These are phyloP conservation scores for Elaphurus davidianus DNA, from an alignment of 2,113 vertebrate genomes.

Conservation along the genomic window DNA sequence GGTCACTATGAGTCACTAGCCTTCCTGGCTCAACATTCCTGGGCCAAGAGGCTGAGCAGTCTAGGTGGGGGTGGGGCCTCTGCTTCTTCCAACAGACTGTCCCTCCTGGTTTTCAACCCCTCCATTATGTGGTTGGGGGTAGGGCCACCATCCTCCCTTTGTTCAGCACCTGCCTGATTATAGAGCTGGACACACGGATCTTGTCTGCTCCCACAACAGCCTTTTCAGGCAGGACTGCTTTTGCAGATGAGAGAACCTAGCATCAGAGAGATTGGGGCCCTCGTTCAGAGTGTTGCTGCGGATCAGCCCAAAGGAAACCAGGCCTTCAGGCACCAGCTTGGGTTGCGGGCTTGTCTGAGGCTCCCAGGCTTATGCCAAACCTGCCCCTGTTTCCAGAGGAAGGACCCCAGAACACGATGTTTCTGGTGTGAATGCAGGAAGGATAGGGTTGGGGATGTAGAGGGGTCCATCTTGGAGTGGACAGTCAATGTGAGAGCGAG, in stretches of 20 bases:
- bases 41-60: neutral
- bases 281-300: neutral
- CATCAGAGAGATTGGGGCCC: neutral
- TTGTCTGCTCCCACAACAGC: neutral
- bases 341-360: neutral
- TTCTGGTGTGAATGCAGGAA: neutral
- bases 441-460: neutral
- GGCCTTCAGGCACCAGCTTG: neutral
- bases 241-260: neutral
- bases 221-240: neutral
- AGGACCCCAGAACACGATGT: rapidly evolving
- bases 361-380: neutral
- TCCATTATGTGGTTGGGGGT: neutral
- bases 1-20: slow-evolving; percentile 45
- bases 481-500: neutral
- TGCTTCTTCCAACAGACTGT: neutral
- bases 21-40: neutral
- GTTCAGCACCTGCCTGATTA: neutral
- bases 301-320: neutral
- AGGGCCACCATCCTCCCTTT: neutral
- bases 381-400: neutral
- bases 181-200: neutral
- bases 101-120: neutral
- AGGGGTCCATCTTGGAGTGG: neutral
- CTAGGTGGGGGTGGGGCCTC: neutral